A percentile compares a stretch with the other conserved stretches of the same genome.
phyloP scores from a whole-genome alignment of 2,888 invertebrate genomes.

The Drosophila nr. fundita region DNA sequence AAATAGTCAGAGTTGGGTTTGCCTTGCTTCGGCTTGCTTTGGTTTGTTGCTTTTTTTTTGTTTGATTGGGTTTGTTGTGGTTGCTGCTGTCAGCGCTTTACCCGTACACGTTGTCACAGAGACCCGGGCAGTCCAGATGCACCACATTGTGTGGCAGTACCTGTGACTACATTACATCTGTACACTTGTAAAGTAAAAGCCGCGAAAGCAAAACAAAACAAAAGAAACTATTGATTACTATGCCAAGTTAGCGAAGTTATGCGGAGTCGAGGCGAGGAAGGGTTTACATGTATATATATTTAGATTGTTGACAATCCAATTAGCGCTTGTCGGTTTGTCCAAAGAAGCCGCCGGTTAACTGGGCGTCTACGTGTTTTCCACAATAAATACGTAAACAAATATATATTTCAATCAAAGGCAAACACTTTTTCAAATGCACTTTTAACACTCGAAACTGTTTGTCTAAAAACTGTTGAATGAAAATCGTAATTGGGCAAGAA shows the following conservation, averaged over 20 bases:
- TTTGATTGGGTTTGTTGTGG: constrained; percentile 44
- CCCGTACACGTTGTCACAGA: constrained; percentile 68
- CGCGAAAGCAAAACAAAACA: constrained; percentile 54
- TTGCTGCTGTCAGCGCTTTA: constrained; percentile 30
- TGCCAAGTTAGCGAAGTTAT: constrained; percentile 62
- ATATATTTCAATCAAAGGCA: constrained; percentile 6
- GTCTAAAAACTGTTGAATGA: constrained; percentile 7
- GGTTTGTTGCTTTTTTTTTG: constrained; percentile 1
- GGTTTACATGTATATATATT: constrained; percentile 2
- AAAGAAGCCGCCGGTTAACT: constrained; percentile 42
- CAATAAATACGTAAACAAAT: not conserved
- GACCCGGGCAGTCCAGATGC: constrained; percentile 37
- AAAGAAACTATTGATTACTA: constrained; percentile 70
- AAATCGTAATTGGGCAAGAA: not conserved
- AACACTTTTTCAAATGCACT: constrained; percentile 8
- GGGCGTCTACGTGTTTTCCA: constrained; percentile 36
- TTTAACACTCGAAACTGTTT: not conserved
- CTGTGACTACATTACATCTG: constrained; percentile 10
- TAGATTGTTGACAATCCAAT: constrained; percentile 75
- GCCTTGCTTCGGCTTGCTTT: constrained; percentile 13
- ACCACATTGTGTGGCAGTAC: constrained; percentile 20
- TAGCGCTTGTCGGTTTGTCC: constrained; percentile 46
- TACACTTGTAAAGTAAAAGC: constrained; percentile 23
- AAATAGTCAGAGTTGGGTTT: constrained; percentile 21
- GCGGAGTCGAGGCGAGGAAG: constrained; percentile 56